Evolutionary conservation across 2,888 invertebrate genomes (phyloP).

Genomic region (Mamestra brassicae): DNA sequence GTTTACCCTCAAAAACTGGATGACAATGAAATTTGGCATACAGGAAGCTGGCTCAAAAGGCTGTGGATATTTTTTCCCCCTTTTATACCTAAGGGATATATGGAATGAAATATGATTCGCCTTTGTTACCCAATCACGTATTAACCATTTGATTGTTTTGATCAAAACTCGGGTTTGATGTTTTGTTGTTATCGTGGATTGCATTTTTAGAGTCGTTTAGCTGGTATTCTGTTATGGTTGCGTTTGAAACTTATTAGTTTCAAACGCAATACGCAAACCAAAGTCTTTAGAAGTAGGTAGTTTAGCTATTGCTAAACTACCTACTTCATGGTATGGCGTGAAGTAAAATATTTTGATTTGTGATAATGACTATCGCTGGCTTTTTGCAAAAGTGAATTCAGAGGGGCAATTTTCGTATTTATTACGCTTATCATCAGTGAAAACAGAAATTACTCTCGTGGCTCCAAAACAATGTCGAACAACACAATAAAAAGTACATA

Average conservation of each 20-base stretch:
- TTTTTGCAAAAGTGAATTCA: no score
- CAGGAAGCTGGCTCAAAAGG: conserved; percentile 52
- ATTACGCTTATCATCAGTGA: no score
- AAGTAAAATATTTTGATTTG: no score
- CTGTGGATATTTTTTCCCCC: conserved; percentile 33
- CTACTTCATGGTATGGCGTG: background rate
- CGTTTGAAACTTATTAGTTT: background rate
- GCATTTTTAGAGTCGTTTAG: conserved; percentile 8
- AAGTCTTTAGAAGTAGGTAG: no score
- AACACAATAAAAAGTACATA: conserved; percentile 1
- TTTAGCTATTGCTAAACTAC: no score
- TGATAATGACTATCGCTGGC: no score
- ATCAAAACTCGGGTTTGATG: conserved; percentile 19
- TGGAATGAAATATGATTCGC: conserved; percentile 63
- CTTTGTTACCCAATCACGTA: conserved; percentile 64
- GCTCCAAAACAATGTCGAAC: background rate
- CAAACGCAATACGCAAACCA: no score
- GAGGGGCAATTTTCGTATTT: no score
- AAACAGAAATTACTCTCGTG: background rate
- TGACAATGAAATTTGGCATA: conserved; percentile 61
- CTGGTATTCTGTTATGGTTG: background rate
- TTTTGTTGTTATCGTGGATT: conserved; percentile 31
- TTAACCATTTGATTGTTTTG: conserved; percentile 62
- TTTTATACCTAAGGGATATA: conserved; percentile 45
- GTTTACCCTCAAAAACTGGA: conserved; percentile 32